Evolutionary conservation across 1,140 invertebrate genomes (phyloP), one percentile per base, ranked within the genome.

Genomic region (Drosophila santomea): DNA sequence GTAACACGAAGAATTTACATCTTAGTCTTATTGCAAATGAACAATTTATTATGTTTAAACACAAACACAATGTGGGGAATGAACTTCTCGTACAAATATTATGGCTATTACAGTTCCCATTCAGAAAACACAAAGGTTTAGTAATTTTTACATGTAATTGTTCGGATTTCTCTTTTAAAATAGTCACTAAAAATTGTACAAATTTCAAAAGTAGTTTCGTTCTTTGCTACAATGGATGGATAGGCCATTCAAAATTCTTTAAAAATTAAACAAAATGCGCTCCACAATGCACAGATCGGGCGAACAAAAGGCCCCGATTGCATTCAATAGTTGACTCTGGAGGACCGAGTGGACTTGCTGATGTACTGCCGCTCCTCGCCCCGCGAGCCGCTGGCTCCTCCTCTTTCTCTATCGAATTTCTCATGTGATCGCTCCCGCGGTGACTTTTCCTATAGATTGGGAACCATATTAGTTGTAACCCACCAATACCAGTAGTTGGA

Each of bases 351-450:
- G 4, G 91, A 82, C 69, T 92, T 92, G 43, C 78, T 76, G 15
- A 80, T 39, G 52, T 92, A 92, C 10, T 90, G 83, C 20, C 91
- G 88, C n/a, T 91, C 91, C 62, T 92, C 91, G 45, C 74, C 73
- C 7, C 86, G 73, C 4, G 82, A 80, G 44, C 73, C 72, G 23
- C 81, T 76, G 28, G 63, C 80, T 10, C 60, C 73, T 0, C 74
- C 76, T 10, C 84, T 57, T 41, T 88, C 84, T 7, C 88, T 48
- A 48, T 92, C 91, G 41, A 92, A 92, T 62, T 92, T 92, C 1
- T 92, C 91, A 58, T 92, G 89, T 6, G 91, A 92, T 41, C 91
- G 80, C 47, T 92, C 91, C 14, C 84, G 80, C n/a, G 91, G 86
- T 25, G 89, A 86, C 48, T 92, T 92, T 0, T 92, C 91, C 91